Evolutionary conservation across 2,888 invertebrate genomes (phyloP).

Genomic region (Morpho deidamia): DNA sequence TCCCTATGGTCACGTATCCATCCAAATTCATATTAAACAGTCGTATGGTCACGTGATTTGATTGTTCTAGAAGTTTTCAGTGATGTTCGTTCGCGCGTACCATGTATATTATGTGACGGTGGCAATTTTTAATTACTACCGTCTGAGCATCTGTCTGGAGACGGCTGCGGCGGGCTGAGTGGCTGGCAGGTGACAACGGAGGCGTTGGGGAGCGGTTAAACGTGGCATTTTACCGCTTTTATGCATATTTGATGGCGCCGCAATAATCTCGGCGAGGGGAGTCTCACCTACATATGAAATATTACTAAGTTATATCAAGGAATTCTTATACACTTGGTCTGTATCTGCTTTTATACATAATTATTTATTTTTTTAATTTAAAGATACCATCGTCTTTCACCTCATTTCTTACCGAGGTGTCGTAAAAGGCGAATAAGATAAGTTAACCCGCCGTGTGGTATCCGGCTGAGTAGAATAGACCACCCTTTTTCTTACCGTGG

Average conservation of each 20-base stretch:
- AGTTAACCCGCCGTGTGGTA: too few relatives aligned
- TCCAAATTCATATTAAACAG: too few relatives aligned
- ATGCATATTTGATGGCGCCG: slow-evolving; percentile 78
- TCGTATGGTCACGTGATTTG: too few relatives aligned
- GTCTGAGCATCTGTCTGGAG: slow-evolving; percentile 70
- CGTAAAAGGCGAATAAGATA: too few relatives aligned
- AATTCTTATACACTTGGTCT: slow-evolving; percentile 1
- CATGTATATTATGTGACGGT: slow-evolving; percentile 58
- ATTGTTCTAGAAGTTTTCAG: too few relatives aligned
- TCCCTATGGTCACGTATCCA: too few relatives aligned
- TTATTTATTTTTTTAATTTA: too few relatives aligned
- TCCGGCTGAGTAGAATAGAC: too few relatives aligned
- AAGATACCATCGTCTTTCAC: too few relatives aligned
- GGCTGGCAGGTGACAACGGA: slow-evolving; percentile 59
- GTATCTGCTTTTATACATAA: background rate
- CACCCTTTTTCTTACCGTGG: too few relatives aligned
- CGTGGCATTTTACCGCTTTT: slow-evolving; percentile 78
- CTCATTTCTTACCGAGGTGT: too few relatives aligned
- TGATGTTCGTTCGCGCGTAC: slow-evolving; percentile 13
- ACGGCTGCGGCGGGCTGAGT: slow-evolving; percentile 26
- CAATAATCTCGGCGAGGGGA: slow-evolving; percentile 71
- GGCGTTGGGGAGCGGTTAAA: slow-evolving; percentile 69
- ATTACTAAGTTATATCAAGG: slow-evolving; percentile 29
- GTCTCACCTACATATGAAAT: slow-evolving; percentile 55
- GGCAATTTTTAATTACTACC: slow-evolving; percentile 74